Evolutionary conservation across 2,113 vertebrate species (phyloP).

Genomic region (Chloebia gouldiae): DNA sequence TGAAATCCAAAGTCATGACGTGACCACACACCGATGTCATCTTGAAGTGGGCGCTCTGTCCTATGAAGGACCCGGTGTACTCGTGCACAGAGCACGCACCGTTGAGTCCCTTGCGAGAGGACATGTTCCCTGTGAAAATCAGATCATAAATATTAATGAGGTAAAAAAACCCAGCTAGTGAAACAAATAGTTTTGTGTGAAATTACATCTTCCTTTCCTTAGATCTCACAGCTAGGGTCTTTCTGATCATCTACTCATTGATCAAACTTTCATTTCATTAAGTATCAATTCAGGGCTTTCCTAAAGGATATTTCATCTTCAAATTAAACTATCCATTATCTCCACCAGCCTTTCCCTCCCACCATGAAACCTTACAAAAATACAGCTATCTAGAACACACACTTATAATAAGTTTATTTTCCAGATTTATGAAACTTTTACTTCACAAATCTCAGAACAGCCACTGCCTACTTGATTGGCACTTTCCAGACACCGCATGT

Average conservation of each 20-base stretch:
- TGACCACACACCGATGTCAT: conserved; percentile 98
- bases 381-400: neutral
- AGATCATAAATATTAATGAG: neutral
- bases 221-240: neutral
- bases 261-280: neutral
- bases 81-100: conserved; percentile 92
- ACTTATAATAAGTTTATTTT: neutral
- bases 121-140: conserved; percentile 79
- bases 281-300: neutral
- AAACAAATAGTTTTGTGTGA: neutral
- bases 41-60: conserved; percentile 88
- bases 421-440: neutral
- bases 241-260: neutral
- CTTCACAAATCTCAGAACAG: neutral
- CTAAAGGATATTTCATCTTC: neutral
- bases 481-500: fast-evolving
- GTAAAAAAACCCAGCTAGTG: neutral
- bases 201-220: neutral
- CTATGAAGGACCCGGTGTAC: conserved; percentile 83
- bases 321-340: neutral
- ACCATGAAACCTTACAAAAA: neutral
- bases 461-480: too few species aligned
- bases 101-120: conserved; percentile 90
- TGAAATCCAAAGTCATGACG: conserved; percentile 97
- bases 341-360: neutral